Conservation (phyloP, 2,888 invertebrate genomes). For the Melieria omissa region DNA sequence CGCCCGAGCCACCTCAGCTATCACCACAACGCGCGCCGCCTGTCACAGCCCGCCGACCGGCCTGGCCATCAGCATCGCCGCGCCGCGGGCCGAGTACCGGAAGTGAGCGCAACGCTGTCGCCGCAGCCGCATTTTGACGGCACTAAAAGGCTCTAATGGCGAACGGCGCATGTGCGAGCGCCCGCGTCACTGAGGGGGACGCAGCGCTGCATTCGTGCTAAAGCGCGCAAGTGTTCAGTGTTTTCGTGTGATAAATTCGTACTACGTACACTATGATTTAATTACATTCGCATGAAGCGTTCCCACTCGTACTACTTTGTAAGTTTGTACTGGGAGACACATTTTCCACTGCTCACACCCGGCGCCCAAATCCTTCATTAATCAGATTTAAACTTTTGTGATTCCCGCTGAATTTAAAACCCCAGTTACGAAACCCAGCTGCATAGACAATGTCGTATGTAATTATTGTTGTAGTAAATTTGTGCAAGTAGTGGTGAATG, state of each 20-base stretch:
- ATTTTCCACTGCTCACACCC: too few species aligned
- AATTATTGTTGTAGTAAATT: too few species aligned
- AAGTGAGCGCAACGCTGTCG: slow-evolving; percentile 46
- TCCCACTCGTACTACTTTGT: too few species aligned
- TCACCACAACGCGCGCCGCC: slow-evolving; percentile 50
- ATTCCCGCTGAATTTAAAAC: too few species aligned
- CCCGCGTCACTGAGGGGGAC: background rate
- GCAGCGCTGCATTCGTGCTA: background rate
- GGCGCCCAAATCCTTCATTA: too few species aligned
- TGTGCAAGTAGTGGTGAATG: too few species aligned
- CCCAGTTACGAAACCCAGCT: too few species aligned
- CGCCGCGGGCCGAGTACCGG: slow-evolving; percentile 59
- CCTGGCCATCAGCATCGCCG: slow-evolving; percentile 37
- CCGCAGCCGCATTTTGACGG: background rate
- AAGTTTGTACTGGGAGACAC: too few species aligned
- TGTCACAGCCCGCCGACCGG: slow-evolving; percentile 58
- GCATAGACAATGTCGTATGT: too few species aligned
- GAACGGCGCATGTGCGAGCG: background rate
- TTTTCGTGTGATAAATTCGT: slow-evolving; percentile 16
- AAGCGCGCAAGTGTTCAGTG: slow-evolving; percentile 16
- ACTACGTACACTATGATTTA: too few species aligned
- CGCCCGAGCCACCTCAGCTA: slow-evolving; percentile 28
- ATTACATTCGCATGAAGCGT: too few species aligned
- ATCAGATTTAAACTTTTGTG: too few species aligned
- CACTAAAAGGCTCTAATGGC: background rate